Evolutionary conservation across 2,113 vertebrate species (phyloP), one percentile per base, ranked within the genome.

Genomic region (Vimba vimba): DNA sequence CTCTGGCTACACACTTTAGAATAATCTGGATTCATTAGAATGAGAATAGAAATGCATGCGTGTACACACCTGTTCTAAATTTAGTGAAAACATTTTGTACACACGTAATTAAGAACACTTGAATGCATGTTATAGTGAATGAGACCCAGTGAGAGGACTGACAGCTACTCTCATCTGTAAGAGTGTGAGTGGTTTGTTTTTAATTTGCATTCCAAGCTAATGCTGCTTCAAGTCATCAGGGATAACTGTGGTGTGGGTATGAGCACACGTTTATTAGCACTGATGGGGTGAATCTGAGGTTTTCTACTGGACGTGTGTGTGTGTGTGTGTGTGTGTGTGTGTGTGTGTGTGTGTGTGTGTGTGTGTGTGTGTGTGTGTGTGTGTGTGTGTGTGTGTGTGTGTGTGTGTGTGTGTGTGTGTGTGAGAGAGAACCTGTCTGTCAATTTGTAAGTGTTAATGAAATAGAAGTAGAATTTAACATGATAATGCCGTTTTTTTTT

Each of bases 141-240:
- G 77, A 59, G 57, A 60, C 13, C 75, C 75, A 15, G 10, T 79
- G 33, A 62, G 55, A 79, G 77, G n/a, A 60, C 55, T 25, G 55
- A 59, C 57, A 60, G 55, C 77, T 36, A 36, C 30, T 79, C 30
- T 79, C 55, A 79, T 79, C 55, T 59, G 55, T n/a, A 68, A 86
- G 45, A 76, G 52, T 91, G 86, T 91, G 86, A 88, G 85, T 86
- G 92, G 90, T 93, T 93, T 93, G 90, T 94, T 94, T 43, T 94
- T 90, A 90, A 91, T 94, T 93, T 93, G 87, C 90, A 93, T 93
- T 94, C 92, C 93, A 91, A 82, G 83, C 84, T 94, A 94, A 95
- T 92, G 89, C 79, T 89, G 88, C 90, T 92, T 69, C 77, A 82
- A 88, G 86, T 89, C 90, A 88, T 89, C 52, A 52, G 66, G 62